These are phyloP conservation scores for Drosophila limbata DNA, from an alignment of 2,888 invertebrate genomes.

Conservation along the genomic window DNA sequence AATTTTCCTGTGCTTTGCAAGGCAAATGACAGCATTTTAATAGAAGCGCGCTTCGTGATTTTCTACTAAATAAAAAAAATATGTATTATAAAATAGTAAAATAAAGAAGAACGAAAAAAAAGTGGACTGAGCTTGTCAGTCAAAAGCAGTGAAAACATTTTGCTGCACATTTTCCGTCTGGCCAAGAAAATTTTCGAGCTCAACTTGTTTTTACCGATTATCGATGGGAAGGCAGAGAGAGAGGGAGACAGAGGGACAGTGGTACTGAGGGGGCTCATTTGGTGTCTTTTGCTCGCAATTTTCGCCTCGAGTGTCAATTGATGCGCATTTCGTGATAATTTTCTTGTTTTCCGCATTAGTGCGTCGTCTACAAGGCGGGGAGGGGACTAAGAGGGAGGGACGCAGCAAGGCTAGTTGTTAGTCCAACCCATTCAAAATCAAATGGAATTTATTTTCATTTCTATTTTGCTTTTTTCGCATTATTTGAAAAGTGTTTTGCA, in stretches of 20 bases:
- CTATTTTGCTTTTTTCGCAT: neutral
- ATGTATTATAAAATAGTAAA: constrained; percentile 5
- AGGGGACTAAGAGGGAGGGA: neutral
- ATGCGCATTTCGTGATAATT: constrained; percentile 68
- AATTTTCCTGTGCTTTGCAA: constrained; percentile 18
- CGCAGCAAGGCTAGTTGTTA: neutral
- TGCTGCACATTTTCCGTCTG: constrained; percentile 44
- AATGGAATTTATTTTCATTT: constrained; percentile 36
- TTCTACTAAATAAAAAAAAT: constrained; percentile 26
- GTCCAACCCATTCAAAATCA: constrained; percentile 39
- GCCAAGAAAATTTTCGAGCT: constrained; percentile 53
- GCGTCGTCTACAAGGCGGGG: constrained; percentile 20
- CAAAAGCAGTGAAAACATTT: constrained; percentile 56
- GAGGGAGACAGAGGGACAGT: too few relatives aligned
- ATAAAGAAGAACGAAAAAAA: constrained; percentile 10
- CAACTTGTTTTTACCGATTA: constrained; percentile 59
- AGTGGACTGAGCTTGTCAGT: constrained; percentile 38
- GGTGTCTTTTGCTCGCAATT: constrained; percentile 33
- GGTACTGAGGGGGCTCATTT: too few relatives aligned
- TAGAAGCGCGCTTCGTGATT: constrained; percentile 46
- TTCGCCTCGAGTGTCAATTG: constrained; percentile 57
- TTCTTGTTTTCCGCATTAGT: constrained; percentile 69
- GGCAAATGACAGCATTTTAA: constrained; percentile 65
- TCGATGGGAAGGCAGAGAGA: constrained; percentile 26
- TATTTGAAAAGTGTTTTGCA: constrained; percentile 43